phyloP scores from a whole-genome alignment of 2,797 vertebrate species.

The Ficedula albicollis region DNA sequence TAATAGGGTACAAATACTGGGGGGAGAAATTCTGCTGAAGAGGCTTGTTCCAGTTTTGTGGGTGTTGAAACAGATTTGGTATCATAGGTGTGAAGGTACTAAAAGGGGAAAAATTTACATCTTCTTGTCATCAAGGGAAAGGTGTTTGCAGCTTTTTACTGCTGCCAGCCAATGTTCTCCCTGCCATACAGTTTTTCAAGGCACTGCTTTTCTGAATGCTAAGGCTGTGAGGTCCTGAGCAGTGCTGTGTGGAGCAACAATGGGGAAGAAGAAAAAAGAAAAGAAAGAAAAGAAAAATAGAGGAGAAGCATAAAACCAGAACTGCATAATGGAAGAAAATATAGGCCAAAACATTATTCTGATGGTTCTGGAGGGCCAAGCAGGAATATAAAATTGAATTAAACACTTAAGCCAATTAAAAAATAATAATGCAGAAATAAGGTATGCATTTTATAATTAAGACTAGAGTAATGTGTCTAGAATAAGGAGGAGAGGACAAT shows the following conservation, averaged over 20 bases:
- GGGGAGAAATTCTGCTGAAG: rapidly evolving
- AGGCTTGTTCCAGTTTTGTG: not conserved
- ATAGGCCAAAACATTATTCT: not conserved
- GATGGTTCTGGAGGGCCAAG: not conserved
- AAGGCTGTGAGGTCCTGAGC: not conserved
- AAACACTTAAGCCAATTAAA: not conserved
- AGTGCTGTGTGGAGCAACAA: not conserved
- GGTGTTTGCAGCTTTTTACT: not conserved
- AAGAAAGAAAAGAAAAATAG: not conserved
- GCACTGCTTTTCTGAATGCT: not conserved
- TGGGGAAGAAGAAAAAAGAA: not conserved
- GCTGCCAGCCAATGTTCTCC: not conserved
- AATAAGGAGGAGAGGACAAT: not conserved
- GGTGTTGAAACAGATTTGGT: not conserved
- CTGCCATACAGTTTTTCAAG: not conserved
- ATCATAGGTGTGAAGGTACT: not conserved
- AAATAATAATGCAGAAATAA: not conserved
- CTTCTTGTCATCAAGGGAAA: not conserved
- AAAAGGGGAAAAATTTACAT: not conserved
- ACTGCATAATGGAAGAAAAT: not conserved
- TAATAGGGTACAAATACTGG: not conserved
- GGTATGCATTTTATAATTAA: not conserved
- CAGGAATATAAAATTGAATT: not conserved
- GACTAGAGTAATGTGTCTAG: not conserved
- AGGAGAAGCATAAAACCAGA: not conserved